Conservation (phyloP, 1,140 invertebrate species). For the Achatina immaculata region DNA sequence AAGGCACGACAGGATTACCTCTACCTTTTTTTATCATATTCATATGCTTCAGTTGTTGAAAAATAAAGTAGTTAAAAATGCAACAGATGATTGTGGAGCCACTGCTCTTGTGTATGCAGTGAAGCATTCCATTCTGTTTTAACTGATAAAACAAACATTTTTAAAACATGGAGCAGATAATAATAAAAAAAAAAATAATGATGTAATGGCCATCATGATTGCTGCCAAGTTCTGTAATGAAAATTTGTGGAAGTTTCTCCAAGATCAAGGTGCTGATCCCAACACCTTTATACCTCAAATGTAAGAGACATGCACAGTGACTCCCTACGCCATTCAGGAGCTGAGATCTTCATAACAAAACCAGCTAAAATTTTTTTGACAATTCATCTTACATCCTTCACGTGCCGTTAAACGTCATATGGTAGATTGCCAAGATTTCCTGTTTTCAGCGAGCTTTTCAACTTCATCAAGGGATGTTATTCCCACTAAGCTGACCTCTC, state of each 20-base stretch:
- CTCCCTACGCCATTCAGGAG: no score
- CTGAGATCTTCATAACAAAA: no score
- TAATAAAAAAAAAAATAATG: not conserved
- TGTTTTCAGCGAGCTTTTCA: no score
- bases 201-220: not conserved
- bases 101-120: not conserved
- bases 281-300: not conserved
- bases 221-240: not conserved
- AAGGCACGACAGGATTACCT: no score
- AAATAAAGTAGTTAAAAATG: constrained; percentile 3
- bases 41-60: not conserved
- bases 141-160: not conserved
- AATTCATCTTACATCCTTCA: no score
- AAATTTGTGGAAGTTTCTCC: not conserved
- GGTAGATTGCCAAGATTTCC: no score
- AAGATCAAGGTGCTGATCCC: not conserved
- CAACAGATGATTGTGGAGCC: not conserved
- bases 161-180: constrained; percentile 11
- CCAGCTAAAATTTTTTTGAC: no score
- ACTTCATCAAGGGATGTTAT: no score
- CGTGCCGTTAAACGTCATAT: no score
- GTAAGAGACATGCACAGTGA: no score
- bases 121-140: not conserved
- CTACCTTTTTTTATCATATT: no score
- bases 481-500: no score